Conservation (phyloP, 2,797 vertebrate genomes). For the Phoxinus dragarum region DNA sequence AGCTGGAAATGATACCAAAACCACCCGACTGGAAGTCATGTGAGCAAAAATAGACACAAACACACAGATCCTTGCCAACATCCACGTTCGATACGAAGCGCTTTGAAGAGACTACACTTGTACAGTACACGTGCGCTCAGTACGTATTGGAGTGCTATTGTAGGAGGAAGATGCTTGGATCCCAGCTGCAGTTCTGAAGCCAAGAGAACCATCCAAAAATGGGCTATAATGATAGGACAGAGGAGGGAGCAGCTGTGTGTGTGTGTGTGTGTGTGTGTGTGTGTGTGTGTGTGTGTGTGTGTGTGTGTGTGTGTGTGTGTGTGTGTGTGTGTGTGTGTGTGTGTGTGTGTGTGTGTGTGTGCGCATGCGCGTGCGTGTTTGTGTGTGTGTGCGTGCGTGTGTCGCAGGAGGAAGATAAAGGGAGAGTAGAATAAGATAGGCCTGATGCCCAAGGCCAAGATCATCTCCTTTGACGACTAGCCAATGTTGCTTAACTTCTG, state of each 20-base stretch:
- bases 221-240: constrained; percentile 45
- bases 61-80: constrained; percentile 12
- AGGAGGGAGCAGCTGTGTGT: constrained; percentile 30
- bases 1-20: constrained; percentile 87
- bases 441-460: constrained; percentile 41
- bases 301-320: constrained; percentile 36
- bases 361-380: constrained; percentile 1
- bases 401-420: constrained; percentile 5
- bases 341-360: constrained; percentile 13
- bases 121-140: not conserved
- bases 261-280: constrained; percentile 34
- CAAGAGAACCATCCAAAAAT: constrained; percentile 49
- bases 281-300: constrained; percentile 25
- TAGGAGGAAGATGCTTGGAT: constrained; percentile 29
- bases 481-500: constrained; percentile 42
- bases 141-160: constrained; percentile 20
- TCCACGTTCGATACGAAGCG: too few species aligned
- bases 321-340: constrained; percentile 36
- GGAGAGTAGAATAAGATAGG: constrained; percentile 37
- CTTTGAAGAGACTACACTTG: not conserved
- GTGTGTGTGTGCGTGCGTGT: constrained; percentile 30
- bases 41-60: constrained; percentile 27
- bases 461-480: constrained; percentile 36
- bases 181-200: constrained; percentile 19
- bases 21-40: constrained; percentile 78